These are phyloP conservation scores for Mallateleia sp. DNA, from an alignment of 2,888 invertebrate genomes.

Conservation along the genomic window DNA sequence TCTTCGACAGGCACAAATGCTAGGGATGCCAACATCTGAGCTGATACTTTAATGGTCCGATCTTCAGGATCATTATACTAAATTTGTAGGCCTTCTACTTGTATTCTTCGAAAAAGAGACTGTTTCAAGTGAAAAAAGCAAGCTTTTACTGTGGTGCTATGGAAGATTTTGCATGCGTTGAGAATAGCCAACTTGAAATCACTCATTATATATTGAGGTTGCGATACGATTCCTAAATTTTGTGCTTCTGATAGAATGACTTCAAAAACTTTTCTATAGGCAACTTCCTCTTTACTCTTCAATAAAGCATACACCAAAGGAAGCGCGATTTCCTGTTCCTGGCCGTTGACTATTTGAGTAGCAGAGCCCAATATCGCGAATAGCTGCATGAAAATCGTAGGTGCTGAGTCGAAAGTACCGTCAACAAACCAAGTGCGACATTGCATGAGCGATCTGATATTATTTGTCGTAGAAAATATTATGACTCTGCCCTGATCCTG, in stretches of 20 bases:
- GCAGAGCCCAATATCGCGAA: conserved; percentile 37
- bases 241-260: not conserved
- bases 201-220: conserved; percentile 12
- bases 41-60: conserved; percentile 10
- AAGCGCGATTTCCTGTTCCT: conserved; percentile 25
- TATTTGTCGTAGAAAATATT: conserved; percentile 39
- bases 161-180: conserved; percentile 24
- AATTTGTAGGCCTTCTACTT: conserved; percentile 23
- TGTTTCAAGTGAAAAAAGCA: conserved; percentile 42
- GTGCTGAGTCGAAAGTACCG: conserved; percentile 45
- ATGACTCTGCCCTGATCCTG: conserved; percentile 28
- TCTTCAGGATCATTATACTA: conserved; percentile 25
- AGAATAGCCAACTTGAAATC: conserved; percentile 40
- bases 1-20: not conserved
- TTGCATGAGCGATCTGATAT: no score
- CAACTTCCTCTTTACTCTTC: conserved; percentile 12
- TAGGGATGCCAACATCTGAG: conserved; percentile 20
- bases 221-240: conserved; percentile 12
- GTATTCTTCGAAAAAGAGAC: conserved; percentile 16
- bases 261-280: conserved; percentile 28
- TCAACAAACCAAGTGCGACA: conserved; percentile 38
- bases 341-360: not conserved
- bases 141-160: not conserved
- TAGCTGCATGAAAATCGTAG: conserved; percentile 37
- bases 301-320: conserved; percentile 53